These are phyloP conservation scores for Globodera ellingtonae DNA, from an alignment of 1,140 invertebrate species.

Conservation along the genomic window DNA sequence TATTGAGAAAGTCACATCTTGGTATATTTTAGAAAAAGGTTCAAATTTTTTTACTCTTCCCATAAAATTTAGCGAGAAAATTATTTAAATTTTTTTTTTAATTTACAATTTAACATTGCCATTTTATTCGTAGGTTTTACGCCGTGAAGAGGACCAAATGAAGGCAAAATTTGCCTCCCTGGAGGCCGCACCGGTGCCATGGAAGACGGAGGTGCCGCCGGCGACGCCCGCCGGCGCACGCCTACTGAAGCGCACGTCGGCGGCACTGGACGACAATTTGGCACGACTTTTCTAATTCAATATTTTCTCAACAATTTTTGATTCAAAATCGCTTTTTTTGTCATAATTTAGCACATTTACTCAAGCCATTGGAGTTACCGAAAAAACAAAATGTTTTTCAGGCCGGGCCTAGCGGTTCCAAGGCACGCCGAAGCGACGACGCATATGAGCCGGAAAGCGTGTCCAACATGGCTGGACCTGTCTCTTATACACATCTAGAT, in stretches of 20 bases:
- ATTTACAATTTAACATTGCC: too few species aligned
- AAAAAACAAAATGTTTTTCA: background rate
- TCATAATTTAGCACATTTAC: too few species aligned
- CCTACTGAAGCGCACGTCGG: background rate
- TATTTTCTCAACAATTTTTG: background rate
- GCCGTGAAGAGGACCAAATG: conserved; percentile 70
- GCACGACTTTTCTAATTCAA: background rate
- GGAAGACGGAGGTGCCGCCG: conserved; percentile 64
- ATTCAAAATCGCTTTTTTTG: too few species aligned
- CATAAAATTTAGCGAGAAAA: too few species aligned
- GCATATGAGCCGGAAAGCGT: conserved; percentile 32
- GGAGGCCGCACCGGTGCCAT: conserved; percentile 56
- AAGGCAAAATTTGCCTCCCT: conserved; percentile 73
- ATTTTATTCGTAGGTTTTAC: background rate
- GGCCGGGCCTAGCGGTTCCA: background rate
- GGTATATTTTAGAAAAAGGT: too few species aligned
- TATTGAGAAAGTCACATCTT: too few species aligned
- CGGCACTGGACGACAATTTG: background rate
- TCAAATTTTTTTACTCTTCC: too few species aligned
- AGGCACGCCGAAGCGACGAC: conserved; percentile 29
- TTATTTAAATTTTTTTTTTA: too few species aligned
- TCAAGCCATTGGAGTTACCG: too few species aligned
- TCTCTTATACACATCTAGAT: too few species aligned
- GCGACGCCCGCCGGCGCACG: conserved; percentile 13
- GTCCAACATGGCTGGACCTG: conserved; percentile 59